Conservation (phyloP, 2,888 invertebrate genomes). For the Lochmaea crataegi region DNA sequence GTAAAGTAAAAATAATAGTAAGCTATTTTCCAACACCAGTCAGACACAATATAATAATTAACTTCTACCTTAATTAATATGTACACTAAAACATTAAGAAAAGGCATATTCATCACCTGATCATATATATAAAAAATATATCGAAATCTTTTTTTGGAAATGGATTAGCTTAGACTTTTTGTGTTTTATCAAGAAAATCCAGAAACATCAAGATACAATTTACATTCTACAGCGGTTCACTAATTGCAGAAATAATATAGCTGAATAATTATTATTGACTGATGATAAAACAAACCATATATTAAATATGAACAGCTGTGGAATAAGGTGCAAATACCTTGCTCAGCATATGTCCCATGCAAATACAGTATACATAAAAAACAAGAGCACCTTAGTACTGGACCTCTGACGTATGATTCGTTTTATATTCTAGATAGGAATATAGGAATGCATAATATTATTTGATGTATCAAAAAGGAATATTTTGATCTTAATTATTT, state of each 20-base stretch:
- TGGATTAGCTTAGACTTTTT: constrained; percentile 6
- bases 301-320: not conserved
- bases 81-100: constrained; percentile 56
- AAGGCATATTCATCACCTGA: constrained; percentile 66
- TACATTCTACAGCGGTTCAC: not conserved
- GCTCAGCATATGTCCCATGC: not conserved
- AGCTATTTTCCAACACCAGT: constrained; percentile 59
- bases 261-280: not conserved
- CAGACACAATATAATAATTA: constrained; percentile 50
- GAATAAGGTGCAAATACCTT: not conserved
- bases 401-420: not conserved
- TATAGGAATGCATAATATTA: not conserved
- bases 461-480: not conserved
- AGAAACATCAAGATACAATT: constrained; percentile 10
- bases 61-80: constrained; percentile 54
- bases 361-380: not conserved
- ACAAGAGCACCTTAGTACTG: not conserved
- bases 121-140: constrained; percentile 58
- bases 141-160: constrained; percentile 33
- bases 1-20: constrained; percentile 42
- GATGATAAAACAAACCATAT: constrained; percentile 5
- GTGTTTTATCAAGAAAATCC: constrained; percentile 5
- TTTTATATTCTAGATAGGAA: not conserved
- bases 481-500: not conserved
- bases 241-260: constrained; percentile 6